Base-by-base conservation (phyloP, 2,797 vertebrate species). In the Micropoecilia bifurca region DNA sequence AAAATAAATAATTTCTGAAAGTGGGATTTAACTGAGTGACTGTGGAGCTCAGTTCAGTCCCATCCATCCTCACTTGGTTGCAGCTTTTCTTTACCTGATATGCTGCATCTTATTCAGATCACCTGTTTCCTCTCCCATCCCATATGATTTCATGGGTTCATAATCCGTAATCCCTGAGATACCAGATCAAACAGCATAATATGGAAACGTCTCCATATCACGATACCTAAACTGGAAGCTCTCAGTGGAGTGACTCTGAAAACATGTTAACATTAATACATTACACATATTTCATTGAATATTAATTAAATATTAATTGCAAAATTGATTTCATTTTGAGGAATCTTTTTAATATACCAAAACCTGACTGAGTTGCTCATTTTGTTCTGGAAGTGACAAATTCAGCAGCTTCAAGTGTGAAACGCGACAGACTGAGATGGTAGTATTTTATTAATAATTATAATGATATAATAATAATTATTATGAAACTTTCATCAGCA, bases 391-490 rank as follows among this genome's bases (percentile, higher is more conserved):
- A 55, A 47, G 50, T 80, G 80, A 76, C 39, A 85, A 14, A 77
- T 87, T 71, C 45, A 76, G 55, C 74, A 76, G 71, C 61, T 83
- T 80, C 14, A 46, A 55, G 79, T 85, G 74, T 83, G 78, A 85
- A 81, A 71, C 25, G 6, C 47, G 53, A 33, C 57, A 78, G 66
- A 79, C 45, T 43, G 2, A 28, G 72, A 12, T 57, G 47, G 12
- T 22, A 53, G 72, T 73, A 28, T 41, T 43, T 63, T 39, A 78
- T 76, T 25, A 50, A 3, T 3, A 25, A 25, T 47, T 5, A 48
- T 48, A 48, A 48, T 18, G 10, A 12, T 36, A 46, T n/a, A 16
- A 76, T 48, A 8, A 50, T 20, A 10, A n/a, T 55, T 6, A 76
- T 57, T 3, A 39, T n/a, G n/a, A 43, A 59, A 66, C n/a, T 45